Percentiles rank a stretch among this genome's conserved stretches.
Conservation (phyloP, 2,113 vertebrate species). For the Rhinichthys klamathensis region DNA sequence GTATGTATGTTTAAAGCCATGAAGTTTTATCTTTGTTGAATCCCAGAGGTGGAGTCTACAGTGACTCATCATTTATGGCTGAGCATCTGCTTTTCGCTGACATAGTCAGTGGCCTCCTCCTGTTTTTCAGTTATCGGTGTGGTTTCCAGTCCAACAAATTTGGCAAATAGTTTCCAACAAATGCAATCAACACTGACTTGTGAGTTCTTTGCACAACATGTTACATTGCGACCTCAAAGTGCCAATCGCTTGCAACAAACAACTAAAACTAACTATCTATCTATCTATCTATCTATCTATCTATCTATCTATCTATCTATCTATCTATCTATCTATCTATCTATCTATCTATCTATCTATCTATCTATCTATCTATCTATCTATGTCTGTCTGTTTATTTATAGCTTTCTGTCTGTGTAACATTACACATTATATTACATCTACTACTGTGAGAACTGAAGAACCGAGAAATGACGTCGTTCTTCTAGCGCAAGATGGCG, state of each 20-base stretch:
- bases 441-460: not conserved
- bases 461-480: not conserved
- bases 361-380: accelerated
- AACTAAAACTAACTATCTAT: not conserved
- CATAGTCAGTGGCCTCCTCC: not conserved
- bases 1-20: not conserved
- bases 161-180: conserved; percentile 15
- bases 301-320: not conserved
- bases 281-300: not conserved
- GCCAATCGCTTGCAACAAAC: not conserved
- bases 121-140: not conserved
- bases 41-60: conserved; percentile 9
- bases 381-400: accelerated
- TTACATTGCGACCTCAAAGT: not conserved
- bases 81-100: conserved; percentile 17
- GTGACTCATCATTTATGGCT: conserved; percentile 2
- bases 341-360: not conserved
- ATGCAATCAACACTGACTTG: not conserved
- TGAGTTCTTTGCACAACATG: not conserved
- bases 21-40: not conserved
- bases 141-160: not conserved
- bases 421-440: not conserved
- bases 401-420: not conserved
- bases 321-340: not conserved
- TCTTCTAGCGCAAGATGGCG: conserved; percentile 22